Percentiles rank a stretch among this genome's conserved stretches.
These are phyloP conservation scores for Argentina silus DNA, from an alignment of 2,797 vertebrate species.

Conservation along the genomic window DNA sequence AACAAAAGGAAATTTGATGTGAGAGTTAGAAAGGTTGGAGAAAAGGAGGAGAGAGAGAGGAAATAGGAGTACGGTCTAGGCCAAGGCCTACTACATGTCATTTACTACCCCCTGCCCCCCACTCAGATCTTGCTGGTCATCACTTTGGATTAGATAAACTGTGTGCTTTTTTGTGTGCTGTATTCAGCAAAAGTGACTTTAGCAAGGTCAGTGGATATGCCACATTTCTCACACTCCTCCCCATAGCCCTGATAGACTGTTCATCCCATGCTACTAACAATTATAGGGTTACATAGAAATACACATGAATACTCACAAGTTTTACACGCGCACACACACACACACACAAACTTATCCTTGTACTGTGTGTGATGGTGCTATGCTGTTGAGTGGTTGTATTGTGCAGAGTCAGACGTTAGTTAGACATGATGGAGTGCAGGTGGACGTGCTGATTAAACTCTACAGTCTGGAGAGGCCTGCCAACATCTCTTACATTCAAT, in stretches of 20 bases:
- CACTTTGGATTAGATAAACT: not conserved
- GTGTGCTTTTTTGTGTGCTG: slow-evolving; percentile 1
- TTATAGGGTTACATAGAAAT: not conserved
- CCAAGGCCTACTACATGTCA: no score
- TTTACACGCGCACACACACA: slow-evolving; percentile 3
- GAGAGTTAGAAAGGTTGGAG: not conserved
- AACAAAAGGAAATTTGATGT: no score
- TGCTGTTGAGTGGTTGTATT: no score
- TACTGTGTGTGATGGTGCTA: not conserved
- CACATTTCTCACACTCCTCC: not conserved
- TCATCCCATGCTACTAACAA: not conserved
- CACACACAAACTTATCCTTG: slow-evolving; percentile 5
- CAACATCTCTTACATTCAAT: slow-evolving; percentile 1
- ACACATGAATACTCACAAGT: not conserved
- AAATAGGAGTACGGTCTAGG: not conserved
- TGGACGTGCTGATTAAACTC: slow-evolving; percentile 12
- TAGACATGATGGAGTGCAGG: slow-evolving; percentile 20
- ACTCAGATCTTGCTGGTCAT: not conserved
- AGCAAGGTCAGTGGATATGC: slow-evolving; percentile 15
- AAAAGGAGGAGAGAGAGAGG: not conserved
- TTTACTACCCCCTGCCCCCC: no score
- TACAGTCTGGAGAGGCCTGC: slow-evolving; percentile 5
- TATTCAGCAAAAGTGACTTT: not conserved
- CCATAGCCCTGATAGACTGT: not conserved
- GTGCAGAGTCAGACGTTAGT: not conserved